phyloP scores from a whole-genome alignment of 2,113 vertebrate genomes.

The Amblyornis subalaris region DNA sequence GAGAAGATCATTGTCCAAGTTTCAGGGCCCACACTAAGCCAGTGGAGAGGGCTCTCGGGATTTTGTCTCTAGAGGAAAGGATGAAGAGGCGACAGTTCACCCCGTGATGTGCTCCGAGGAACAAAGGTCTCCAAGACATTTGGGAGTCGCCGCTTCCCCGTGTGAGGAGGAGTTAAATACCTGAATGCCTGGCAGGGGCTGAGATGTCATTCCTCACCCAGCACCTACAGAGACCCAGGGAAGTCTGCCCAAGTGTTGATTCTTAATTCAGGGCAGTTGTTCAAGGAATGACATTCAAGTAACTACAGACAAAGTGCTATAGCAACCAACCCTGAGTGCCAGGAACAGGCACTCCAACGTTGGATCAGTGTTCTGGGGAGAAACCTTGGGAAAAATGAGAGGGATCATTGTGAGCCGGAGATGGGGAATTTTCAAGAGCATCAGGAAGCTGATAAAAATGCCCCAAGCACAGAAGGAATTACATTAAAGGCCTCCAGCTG shows the following conservation, averaged over 20 bases:
- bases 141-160: fast-evolving
- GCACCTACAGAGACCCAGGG: not conserved
- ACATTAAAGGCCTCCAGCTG: not conserved
- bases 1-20: not conserved
- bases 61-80: not conserved
- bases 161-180: not conserved
- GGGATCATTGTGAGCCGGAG: not conserved
- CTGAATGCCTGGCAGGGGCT: not conserved
- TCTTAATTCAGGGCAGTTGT: not conserved
- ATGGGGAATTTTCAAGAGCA: not conserved
- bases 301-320: not conserved
- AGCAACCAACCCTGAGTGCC: not conserved
- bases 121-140: not conserved
- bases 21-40: not conserved
- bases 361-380: not conserved
- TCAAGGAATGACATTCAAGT: slow-evolving; percentile 13
- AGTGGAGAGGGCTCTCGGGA: not conserved
- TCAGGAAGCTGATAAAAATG: slow-evolving; percentile 27
- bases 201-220: not conserved
- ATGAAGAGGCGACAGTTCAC: not conserved
- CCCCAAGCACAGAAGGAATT: not conserved
- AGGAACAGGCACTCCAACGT: not conserved
- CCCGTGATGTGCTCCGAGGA: not conserved
- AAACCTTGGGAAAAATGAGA: slow-evolving; percentile 9
- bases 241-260: not conserved